Evolutionary conservation across 1,140 invertebrate species (phyloP), one percentile per base, ranked within the genome.

Genomic region (Eupristina koningsbergeri): DNA sequence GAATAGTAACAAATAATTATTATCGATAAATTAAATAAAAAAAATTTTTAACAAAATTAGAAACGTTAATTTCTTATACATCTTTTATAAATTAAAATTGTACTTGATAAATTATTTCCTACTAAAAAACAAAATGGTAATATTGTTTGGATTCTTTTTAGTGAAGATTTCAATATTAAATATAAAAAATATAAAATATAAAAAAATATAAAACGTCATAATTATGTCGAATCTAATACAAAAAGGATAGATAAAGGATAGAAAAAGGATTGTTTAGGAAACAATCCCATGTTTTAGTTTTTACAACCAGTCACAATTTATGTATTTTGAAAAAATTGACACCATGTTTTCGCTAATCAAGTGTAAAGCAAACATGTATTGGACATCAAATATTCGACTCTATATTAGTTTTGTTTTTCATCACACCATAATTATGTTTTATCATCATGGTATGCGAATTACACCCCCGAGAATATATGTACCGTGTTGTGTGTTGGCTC

Each of bases 241-340:
- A 22, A 19, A 45, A 36, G 15, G 5, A 19, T 22, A 45, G 0
- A 41, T 9, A 26, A 1, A n/a, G 3, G 11, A 34, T 5, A 63
- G n/a, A 58, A 19, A 15, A 29, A 22, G 19, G 50, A n/a, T 45
- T 45, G 41, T 45, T 45, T 45, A 11, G 41, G n/a, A n/a, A n/a
- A 53, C 71, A 80, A 74, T 81, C 74, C 47, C 58, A 74, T 80
- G 45, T 81, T 81, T 41, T 69, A 36, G 39, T 3, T 15, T 29
- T 8, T 17, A 8, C 9, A 2, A 74, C n/a, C 36, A 41, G 31
- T 19, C 50, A 29, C 1, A 47, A 80, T 80, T 80, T 80, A 80
- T 80, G 78, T 71, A 80, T 80, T 80, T 80, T 71, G 45, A 69
- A 81, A 81, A 74, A 74, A 81, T 81, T 81, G 67, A 47, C 47